Conservation (phyloP, 1,140 invertebrate genomes). For the Pachypeltis micranthus region DNA sequence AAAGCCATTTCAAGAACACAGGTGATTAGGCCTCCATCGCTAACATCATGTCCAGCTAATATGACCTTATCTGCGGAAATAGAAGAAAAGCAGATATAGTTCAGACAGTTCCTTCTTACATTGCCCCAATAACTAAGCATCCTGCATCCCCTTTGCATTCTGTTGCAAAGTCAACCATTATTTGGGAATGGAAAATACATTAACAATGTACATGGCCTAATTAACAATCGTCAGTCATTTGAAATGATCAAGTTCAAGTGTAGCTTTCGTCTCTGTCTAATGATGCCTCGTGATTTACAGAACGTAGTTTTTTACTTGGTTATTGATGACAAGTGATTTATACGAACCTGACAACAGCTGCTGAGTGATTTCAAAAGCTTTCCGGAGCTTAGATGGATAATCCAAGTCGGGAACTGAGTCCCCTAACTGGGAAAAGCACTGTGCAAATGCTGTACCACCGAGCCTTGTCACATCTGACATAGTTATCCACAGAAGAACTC, state of each 20-base stretch:
- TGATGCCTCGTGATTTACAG: no score
- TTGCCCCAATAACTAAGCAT: no score
- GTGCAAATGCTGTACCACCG: slow-evolving; percentile 84
- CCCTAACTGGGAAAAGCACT: slow-evolving; percentile 79
- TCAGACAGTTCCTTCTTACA: no score
- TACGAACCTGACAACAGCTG: slow-evolving; percentile 57
- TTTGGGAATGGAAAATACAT: slow-evolving; percentile 13
- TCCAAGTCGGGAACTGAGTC: slow-evolving; percentile 69
- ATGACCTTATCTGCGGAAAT: slow-evolving; percentile 48
- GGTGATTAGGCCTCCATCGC: slow-evolving; percentile 86
- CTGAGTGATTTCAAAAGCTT: slow-evolving; percentile 74
- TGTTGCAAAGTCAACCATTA: no score
- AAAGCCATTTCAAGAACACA: slow-evolving; percentile 92
- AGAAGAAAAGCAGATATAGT: slow-evolving; percentile 20
- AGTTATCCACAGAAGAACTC: slow-evolving; percentile 55
- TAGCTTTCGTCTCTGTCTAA: no score
- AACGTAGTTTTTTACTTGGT: no score
- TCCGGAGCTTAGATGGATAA: slow-evolving; percentile 47
- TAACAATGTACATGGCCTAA: no score
- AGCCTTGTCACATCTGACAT: slow-evolving; percentile 54
- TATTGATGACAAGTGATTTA: no score
- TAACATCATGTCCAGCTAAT: slow-evolving; percentile 88
- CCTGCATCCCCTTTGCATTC: not conserved
- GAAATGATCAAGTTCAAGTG: no score
- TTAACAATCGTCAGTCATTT: no score